Percentiles rank a stretch among this genome's conserved stretches.
Conservation (phyloP, 2,113 vertebrate genomes). For the Apodemus sylvaticus region DNA sequence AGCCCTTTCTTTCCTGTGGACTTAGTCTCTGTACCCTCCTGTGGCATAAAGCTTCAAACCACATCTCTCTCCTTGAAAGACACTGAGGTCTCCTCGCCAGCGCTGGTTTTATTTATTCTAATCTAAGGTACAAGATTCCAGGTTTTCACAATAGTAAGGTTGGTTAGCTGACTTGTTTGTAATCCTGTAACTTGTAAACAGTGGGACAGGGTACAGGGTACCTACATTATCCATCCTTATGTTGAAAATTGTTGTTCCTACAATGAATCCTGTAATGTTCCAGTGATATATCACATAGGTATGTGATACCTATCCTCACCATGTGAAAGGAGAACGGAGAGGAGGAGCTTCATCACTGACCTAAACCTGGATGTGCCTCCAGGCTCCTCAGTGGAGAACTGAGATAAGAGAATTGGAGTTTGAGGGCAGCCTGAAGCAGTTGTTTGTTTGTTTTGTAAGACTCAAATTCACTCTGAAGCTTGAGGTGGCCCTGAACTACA, state of each 20-base stretch:
- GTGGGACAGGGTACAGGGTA: not conserved
- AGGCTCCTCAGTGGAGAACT: too few species aligned
- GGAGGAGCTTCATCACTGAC: not conserved
- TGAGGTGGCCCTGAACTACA: not conserved
- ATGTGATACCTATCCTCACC: not conserved
- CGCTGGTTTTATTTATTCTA: not conserved
- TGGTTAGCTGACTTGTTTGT: not conserved
- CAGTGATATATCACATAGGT: not conserved
- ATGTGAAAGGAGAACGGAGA: not conserved
- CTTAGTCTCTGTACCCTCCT: not conserved
- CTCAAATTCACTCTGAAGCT: not conserved
- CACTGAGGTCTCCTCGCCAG: not conserved
- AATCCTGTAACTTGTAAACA: not conserved
- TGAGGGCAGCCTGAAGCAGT: not conserved
- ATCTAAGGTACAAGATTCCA: not conserved
- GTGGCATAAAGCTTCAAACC: not conserved
- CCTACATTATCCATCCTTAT: not conserved
- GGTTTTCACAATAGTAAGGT: not conserved
- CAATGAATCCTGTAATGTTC: not conserved
- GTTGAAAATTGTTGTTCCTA: not conserved
- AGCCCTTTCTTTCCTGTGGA: not conserved
- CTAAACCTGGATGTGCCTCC: not conserved
- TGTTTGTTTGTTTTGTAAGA: not conserved
- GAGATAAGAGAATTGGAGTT: not conserved
- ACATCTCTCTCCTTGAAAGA: not conserved